A percentile compares a stretch with the other conserved stretches of the same genome.
phyloP scores from a whole-genome alignment of 2,113 vertebrate genomes.

The Lipotes vexillifer region DNA sequence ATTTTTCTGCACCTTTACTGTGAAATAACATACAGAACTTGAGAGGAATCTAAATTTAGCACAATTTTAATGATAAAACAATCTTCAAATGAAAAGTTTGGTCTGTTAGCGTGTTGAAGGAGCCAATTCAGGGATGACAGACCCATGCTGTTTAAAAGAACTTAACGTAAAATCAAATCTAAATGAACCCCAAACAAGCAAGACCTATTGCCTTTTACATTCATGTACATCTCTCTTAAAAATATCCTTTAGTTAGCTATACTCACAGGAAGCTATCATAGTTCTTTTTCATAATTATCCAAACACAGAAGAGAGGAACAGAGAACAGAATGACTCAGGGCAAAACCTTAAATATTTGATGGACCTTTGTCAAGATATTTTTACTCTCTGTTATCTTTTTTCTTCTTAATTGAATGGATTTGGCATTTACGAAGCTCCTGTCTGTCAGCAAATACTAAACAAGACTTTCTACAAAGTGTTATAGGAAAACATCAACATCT shows the following conservation, averaged over 20 bases:
- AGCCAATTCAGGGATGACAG: not conserved
- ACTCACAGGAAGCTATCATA: not conserved
- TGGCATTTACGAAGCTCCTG: not conserved
- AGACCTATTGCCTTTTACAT: not conserved
- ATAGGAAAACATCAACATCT: not conserved
- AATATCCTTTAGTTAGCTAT: not conserved
- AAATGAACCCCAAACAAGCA: not conserved
- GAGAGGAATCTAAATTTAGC: not conserved
- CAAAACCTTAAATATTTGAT: not conserved
- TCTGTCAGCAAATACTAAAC: not conserved
- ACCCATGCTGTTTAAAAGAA: not conserved
- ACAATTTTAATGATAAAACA: conserved; percentile 22
- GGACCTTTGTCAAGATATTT: not conserved
- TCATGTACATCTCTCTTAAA: not conserved
- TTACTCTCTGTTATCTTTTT: not conserved
- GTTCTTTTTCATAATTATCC: not conserved
- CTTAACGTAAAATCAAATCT: not conserved
- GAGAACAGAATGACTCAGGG: not conserved
- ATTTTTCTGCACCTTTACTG: conserved; percentile 27
- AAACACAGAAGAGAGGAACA: not conserved
- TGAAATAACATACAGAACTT: conserved; percentile 41
- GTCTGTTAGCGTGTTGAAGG: not conserved
- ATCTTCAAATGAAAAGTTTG: conserved; percentile 23
- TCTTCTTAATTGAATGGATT: not conserved
- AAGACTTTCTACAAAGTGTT: not conserved